A percentile compares a stretch with the other conserved stretches of the same genome.
phyloP scores from a whole-genome alignment of 2,888 invertebrate species.

The Halictus ligatus region DNA sequence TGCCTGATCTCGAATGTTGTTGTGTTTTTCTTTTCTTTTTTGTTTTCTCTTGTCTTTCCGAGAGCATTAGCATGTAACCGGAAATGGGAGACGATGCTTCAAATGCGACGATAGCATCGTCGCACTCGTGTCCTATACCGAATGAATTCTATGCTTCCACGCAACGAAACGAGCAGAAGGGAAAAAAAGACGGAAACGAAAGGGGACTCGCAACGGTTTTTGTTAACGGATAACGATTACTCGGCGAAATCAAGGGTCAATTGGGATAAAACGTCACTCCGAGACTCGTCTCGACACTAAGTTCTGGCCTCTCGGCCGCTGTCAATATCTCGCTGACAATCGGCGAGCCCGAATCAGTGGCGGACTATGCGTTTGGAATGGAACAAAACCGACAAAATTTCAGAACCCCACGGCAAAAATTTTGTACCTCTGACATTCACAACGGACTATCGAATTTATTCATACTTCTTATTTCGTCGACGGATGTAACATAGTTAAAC shows the following conservation, averaged over 20 bases:
- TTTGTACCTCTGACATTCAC: neutral
- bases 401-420: neutral
- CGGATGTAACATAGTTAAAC: neutral
- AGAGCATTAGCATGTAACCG: slow-evolving; percentile 19
- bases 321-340: slow-evolving; percentile 40
- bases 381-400: neutral
- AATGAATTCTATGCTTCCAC: slow-evolving; percentile 71
- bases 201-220: slow-evolving; percentile 23
- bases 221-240: slow-evolving; percentile 40
- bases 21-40: slow-evolving; percentile 16
- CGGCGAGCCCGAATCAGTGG: slow-evolving; percentile 2
- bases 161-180: slow-evolving; percentile 65
- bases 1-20: slow-evolving; percentile 58
- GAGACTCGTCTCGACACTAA: slow-evolving; percentile 35
- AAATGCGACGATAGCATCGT: slow-evolving; percentile 26
- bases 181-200: slow-evolving; percentile 51
- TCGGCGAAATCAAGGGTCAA: slow-evolving; percentile 48
- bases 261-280: slow-evolving; percentile 46
- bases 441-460: neutral
- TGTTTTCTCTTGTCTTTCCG: slow-evolving; percentile 28
- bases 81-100: slow-evolving; percentile 42
- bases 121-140: slow-evolving; percentile 43
- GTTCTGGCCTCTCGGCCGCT: slow-evolving; percentile 44
- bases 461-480: neutral
- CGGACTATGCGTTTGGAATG: neutral